Evolutionary conservation across 2,797 vertebrate species (phyloP), one percentile per base, ranked within the genome.

Genomic region (Discoglossus pictus): DNA sequence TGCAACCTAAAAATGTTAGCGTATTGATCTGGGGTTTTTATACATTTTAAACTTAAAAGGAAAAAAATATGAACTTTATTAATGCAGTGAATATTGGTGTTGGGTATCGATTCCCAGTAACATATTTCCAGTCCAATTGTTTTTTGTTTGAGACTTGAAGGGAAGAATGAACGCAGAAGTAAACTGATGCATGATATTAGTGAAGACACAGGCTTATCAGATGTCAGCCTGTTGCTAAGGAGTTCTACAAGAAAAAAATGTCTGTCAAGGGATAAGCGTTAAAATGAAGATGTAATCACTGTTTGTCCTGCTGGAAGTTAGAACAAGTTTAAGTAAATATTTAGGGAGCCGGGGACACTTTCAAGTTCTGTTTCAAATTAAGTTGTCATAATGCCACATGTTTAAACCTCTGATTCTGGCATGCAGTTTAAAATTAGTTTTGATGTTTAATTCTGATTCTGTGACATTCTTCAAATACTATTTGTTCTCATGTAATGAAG

Each of bases 261-360:
- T 13, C 54, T 38, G 36, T 25, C 36, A 21, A 40, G 54, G 38
- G 17, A 20, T 58, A n/a, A 6, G 20, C 16, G 24, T 58, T 58
- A 40, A 58, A 40, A 58, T 27, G 21, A 27, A 40, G 21, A 40
- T 38, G 15, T 58, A 27, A 53, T 55, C 11, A 40, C 21, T 43
- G 11, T 44, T 15, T 44, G 15, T 17, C 15, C 17, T 46, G 16
- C 6, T 46, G 16, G 21, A 9, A 21, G 18, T 10, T 9, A 31
- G n/a, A 21, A 10, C 4, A 11, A 25, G 12, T 42, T 39, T 42
- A 16, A 13, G 38, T 58, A 58, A 58, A 58, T 58, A 42, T 4
- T n/a, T 15, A 58, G 36, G 54, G 54, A 58, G n/a, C 17, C 3
- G 3, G 55, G 55, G 55, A 59, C 27, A 47, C 16, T 16, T 60